Percentiles rank a stretch among this genome's conserved stretches.
Evolutionary conservation across 2,888 invertebrate species (phyloP).

Genomic region (Sesia bembeciformis): DNA sequence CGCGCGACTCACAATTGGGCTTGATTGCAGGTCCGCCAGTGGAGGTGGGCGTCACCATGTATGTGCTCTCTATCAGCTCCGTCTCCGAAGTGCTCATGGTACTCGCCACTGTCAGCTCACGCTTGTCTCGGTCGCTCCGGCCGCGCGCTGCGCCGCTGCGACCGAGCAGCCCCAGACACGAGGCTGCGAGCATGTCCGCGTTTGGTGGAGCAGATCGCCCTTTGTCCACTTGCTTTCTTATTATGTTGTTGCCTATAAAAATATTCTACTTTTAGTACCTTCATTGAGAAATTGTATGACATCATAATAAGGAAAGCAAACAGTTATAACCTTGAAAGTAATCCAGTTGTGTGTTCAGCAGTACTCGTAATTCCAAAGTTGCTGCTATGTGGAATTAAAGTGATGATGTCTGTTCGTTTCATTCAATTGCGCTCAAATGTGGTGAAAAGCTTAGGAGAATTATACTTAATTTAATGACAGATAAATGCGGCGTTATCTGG

Average conservation of each 20-base stretch:
- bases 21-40: slow-evolving; percentile 94
- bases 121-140: slow-evolving; percentile 26
- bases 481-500: too few relatives aligned
- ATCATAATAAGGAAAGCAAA: slow-evolving; percentile 67
- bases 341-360: slow-evolving; percentile 62
- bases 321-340: slow-evolving; percentile 47
- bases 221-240: slow-evolving; percentile 70
- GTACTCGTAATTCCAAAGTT: slow-evolving; percentile 72
- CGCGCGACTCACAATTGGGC: slow-evolving; percentile 48
- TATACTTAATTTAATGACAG: too few relatives aligned
- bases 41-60: slow-evolving; percentile 98
- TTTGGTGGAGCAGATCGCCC: slow-evolving; percentile 61
- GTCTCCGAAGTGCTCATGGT: slow-evolving; percentile 99
- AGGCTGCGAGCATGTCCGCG: slow-evolving; percentile 72
- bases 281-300: slow-evolving; percentile 11
- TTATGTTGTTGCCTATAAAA: slow-evolving; percentile 32
- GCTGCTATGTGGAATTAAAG: slow-evolving; percentile 25
- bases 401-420: slow-evolving; percentile 36
- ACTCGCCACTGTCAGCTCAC: slow-evolving; percentile 71
- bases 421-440: neutral
- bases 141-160: slow-evolving; percentile 40
- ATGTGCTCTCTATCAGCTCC: slow-evolving; percentile 98
- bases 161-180: slow-evolving; percentile 73
- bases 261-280: neutral
- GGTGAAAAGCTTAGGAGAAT: too few relatives aligned